phyloP scores from a whole-genome alignment of 2,888 invertebrate genomes.

The Watsonalla binaria region DNA sequence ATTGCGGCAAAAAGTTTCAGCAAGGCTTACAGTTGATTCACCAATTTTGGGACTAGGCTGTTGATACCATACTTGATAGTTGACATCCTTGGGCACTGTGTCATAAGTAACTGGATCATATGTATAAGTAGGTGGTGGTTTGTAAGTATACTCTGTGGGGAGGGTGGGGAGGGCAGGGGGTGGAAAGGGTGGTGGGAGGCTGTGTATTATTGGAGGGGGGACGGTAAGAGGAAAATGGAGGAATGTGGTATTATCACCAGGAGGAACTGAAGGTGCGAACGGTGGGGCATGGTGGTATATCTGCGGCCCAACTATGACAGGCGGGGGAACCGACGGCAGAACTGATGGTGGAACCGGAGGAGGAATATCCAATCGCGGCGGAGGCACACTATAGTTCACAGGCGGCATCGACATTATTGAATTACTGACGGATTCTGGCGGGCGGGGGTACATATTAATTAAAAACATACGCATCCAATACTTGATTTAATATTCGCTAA shows the following conservation, averaged over 20 bases:
- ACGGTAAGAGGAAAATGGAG: conserved; percentile 10
- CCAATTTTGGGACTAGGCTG: not conserved
- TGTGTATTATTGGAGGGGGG: conserved; percentile 30
- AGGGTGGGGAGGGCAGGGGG: conserved; percentile 12
- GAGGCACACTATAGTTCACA: conserved; percentile 50
- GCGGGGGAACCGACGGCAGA: conserved; percentile 18
- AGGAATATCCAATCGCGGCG: conserved; percentile 43
- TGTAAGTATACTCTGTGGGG: conserved; percentile 16
- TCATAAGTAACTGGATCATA: not conserved
- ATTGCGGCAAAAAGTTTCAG: not conserved
- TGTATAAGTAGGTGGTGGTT: not conserved
- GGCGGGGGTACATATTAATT: no score
- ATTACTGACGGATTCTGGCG: not conserved
- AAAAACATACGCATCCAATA: no score
- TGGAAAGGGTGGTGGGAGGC: conserved; percentile 21
- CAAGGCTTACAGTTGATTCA: not conserved
- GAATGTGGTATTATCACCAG: conserved; percentile 12
- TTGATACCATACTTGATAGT: not conserved
- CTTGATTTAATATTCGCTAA: no score
- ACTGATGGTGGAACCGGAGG: conserved; percentile 30
- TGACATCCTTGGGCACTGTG: not conserved
- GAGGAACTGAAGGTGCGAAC: conserved; percentile 17
- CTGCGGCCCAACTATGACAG: conserved; percentile 8
- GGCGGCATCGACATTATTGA: conserved; percentile 52
- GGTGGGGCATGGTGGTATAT: conserved; percentile 33